Conservation (phyloP, 1,140 invertebrate genomes). For the Helicoverpa zea region DNA sequence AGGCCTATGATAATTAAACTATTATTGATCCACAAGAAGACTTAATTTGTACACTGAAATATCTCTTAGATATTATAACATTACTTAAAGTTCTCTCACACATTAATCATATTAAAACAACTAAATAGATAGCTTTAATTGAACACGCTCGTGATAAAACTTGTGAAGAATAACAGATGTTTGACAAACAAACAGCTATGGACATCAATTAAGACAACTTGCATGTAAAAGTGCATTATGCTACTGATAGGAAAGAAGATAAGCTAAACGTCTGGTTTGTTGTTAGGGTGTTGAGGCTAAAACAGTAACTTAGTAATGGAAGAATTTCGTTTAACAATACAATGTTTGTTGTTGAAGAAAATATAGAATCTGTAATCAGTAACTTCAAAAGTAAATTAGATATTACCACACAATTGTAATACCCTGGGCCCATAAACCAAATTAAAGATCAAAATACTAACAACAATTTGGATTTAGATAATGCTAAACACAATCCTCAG, state of each 20-base stretch:
- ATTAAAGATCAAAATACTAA: no score
- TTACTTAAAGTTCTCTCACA: neutral
- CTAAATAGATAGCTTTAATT: slow-evolving; percentile 20
- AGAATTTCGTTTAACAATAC: no score
- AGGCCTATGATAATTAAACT: no score
- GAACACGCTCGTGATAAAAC: slow-evolving; percentile 21
- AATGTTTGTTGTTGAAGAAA: no score
- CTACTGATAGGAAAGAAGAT: neutral
- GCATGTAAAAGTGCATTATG: neutral
- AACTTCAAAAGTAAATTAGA: no score
- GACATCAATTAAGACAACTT: slow-evolving; percentile 51
- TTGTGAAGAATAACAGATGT: slow-evolving; percentile 50
- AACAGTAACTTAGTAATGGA: neutral
- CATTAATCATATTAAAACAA: slow-evolving; percentile 17
- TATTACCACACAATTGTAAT: no score
- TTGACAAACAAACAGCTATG: slow-evolving; percentile 42
- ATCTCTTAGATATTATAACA: neutral
- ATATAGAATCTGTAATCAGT: no score
- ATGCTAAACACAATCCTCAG: no score
- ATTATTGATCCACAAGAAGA: no score
- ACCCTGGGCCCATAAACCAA: no score
- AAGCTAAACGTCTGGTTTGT: neutral
- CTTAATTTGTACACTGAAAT: neutral
- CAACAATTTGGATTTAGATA: no score
- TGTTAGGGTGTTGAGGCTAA: neutral